Base-by-base conservation (phyloP, 2,888 invertebrate genomes). In the Lithophane semibrunnea region DNA sequence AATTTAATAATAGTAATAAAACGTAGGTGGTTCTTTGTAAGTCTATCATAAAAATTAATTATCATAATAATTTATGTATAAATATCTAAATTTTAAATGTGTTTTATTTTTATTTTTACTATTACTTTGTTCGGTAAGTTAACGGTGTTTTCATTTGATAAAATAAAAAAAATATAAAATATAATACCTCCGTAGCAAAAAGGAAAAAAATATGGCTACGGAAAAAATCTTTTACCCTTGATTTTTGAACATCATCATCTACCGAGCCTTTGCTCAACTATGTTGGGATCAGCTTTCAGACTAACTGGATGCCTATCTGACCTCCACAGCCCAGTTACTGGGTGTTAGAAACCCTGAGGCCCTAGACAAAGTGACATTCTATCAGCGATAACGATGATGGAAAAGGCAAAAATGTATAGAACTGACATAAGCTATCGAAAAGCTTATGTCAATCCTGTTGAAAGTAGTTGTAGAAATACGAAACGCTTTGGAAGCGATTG, bases 1-100 rank as follows among this genome's bases (percentile, higher is more conserved):
- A 71, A 80, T 83, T 79, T 84, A 75, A 78, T 84, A 75, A 78
- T 78, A 70, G 56, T 77, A 82, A 75, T 85, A 77, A 77, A 37
- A 75, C 69, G 84, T 81, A 75, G 84, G 77, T 42, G 75, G 72
- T 78, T 37, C 37, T 76, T 67, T 64, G 60, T 65, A 3, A 75
- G 76, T 37, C 70, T 83, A 75, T 64, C 42, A 64, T 78, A 75
- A 68, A 24, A 75, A 72, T 60, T 58, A 13, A 54, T 66, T 47
- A 70, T 75, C 49, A 68, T 82, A 73, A 84, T 82, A 75, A 86
- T 82, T 73, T 80, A 80, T 80, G 61, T 5, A 75, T 80, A 73
- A 83, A 86, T 77, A 79, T 67, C 42, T 67, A 66, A 70, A 76
- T 61, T 65, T 12, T 13, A 2, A 69, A 63, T 70, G 29, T n/a